Evolutionary conservation across 2,113 vertebrate genomes (phyloP), one percentile per base, ranked within the genome.

Genomic region (Lasiurus borealis): DNA sequence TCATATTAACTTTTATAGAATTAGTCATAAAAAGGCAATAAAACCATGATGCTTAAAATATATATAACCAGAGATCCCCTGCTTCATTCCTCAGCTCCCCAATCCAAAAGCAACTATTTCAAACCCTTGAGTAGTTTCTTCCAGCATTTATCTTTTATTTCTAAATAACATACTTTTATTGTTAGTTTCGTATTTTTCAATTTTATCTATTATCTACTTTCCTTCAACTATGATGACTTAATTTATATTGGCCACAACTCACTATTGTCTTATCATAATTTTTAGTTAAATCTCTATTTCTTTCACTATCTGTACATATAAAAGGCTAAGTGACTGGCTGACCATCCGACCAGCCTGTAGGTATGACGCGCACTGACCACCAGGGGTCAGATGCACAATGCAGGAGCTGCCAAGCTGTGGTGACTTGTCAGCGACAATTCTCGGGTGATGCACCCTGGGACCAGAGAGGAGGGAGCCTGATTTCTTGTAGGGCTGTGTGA

Each of bases 151-250:
- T 27, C 25, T 88, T 88, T 68, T 50, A n/a, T 29, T 87, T 69
- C 48, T 83, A 82, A 83, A 50, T 76, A 88, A 69, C 14, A 11
- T 50, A 8, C 14, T 44, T 84, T 88, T 92, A 84, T 68, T 71
- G 15, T 73, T 71, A 44, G 36, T 29, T 82, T 68, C 80, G 44
- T 34, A 48, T 86, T 66, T 91, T 76, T 76, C 84, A 54, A 87
- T 68, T 95, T 86, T 59, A 87, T 48, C 66, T 89, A 34, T 84
- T 40, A 87, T 40, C 66, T 89, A 21, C 77, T 94, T 59, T 31
- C 31, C 46, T 91, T 82, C 31, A 82, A 82, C 48, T 57, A 75
- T 48, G 66, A 80, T 2, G 21, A 72, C 44, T 90, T 80, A 85
- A 72, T 27, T 36, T 10, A 52, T 52, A 85, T 85, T 73, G n/a